Evolutionary conservation across 1,140 invertebrate genomes (phyloP).

Genomic region (Antheraea mylitta): DNA sequence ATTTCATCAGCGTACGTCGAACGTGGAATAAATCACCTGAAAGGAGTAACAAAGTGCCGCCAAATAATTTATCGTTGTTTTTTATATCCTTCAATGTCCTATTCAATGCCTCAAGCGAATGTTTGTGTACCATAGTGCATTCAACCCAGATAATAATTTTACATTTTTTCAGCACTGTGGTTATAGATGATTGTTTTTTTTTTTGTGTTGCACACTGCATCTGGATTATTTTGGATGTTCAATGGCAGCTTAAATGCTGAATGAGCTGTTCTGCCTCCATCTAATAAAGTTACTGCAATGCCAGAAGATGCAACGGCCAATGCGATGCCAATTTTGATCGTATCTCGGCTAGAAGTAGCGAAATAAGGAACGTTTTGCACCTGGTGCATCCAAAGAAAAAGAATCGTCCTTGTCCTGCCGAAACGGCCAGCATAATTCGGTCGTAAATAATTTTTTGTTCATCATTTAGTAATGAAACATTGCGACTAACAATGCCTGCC

Average conservation of each 20-base stretch:
- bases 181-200: constrained; percentile 19
- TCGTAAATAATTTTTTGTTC: too few species aligned
- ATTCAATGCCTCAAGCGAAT: background rate
- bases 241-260: constrained; percentile 8
- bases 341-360: background rate
- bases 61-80: constrained; percentile 13
- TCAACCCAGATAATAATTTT: constrained; percentile 11
- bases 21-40: constrained; percentile 27
- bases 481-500: constrained; percentile 34
- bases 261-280: constrained; percentile 10
- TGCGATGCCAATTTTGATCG: constrained; percentile 7
- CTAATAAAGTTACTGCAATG: constrained; percentile 11
- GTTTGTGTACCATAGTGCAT: constrained; percentile 7
- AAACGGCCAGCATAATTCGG: constrained; percentile 36
- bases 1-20: constrained; percentile 28
- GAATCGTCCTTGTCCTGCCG: constrained; percentile 32
- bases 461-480: constrained; percentile 25
- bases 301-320: constrained; percentile 7
- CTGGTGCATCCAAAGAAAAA: constrained; percentile 43
- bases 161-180: constrained; percentile 20
- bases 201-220: constrained; percentile 23
- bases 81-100: too few species aligned
- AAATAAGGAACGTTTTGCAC: background rate
- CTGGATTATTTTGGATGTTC: constrained; percentile 13
- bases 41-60: constrained; percentile 16